Percentiles rank a stretch among this genome's conserved stretches.
Evolutionary conservation across 2,797 vertebrate species (phyloP).

Genomic region (Botia almorhae): DNA sequence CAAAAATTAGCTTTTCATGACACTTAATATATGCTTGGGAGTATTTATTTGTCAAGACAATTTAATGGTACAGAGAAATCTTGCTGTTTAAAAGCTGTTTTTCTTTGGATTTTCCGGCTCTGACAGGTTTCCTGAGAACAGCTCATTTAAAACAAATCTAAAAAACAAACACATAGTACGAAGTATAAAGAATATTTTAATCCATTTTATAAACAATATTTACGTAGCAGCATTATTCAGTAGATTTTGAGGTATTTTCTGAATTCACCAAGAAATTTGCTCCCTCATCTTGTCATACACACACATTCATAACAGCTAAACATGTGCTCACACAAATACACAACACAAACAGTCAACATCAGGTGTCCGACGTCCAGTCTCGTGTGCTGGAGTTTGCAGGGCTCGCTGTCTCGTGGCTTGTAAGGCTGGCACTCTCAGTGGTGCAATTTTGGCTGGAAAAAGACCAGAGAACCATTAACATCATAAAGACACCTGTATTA

Average conservation of each 20-base stretch:
- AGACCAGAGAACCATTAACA: slow-evolving; percentile 36
- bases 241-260: slow-evolving; percentile 94
- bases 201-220: slow-evolving; percentile 81
- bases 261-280: slow-evolving; percentile 75
- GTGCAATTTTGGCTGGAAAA: slow-evolving; percentile 93
- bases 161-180: slow-evolving; percentile 27
- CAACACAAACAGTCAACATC: slow-evolving; percentile 14
- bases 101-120: no score
- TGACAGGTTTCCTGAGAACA: no score
- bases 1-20: no score
- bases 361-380: no score
- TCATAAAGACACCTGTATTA: neutral
- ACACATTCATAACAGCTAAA: slow-evolving; percentile 40
- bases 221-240: slow-evolving; percentile 90
- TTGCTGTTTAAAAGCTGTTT: no score
- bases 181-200: slow-evolving; percentile 80
- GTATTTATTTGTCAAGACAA: no score
- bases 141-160: neutral
- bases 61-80: no score
- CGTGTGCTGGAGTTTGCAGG: slow-evolving; percentile 38
- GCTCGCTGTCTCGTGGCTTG: slow-evolving; percentile 75
- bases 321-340: slow-evolving; percentile 11
- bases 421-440: slow-evolving; percentile 88
- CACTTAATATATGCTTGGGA: no score
- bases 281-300: slow-evolving; percentile 53